Evolutionary conservation across 2,888 invertebrate genomes (phyloP), one percentile per base, ranked within the genome.

Genomic region (Cantharis lateralis): DNA sequence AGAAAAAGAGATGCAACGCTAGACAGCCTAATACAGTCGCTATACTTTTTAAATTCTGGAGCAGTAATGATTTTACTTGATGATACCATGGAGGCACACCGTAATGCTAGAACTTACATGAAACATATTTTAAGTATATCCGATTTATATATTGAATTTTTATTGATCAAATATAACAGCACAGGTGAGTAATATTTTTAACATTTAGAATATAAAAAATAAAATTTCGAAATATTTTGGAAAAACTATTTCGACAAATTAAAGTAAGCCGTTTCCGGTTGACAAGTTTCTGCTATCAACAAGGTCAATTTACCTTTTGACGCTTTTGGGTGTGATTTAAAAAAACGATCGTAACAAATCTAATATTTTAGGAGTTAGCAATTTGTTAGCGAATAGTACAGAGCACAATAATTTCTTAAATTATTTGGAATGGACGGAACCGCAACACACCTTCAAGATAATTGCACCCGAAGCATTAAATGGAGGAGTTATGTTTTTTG

Each of bases 401-500:
- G 81, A 62, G 75, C 66, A 62, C 62, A 28, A n/a, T 48, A 70
- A 68, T 80, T 85, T 78, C 75, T 80, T 66, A 62, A 78, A 70
- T 69, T 74, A 68, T 63, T 83, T 24, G 72, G 74, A 61, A 66
- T 63, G 48, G 79, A 76, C 71, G 63, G 62, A 63, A 72, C 18
- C 10, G 10, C 16, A 9, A 70, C 76, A 77, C 70, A 78, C 15
- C 15, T 72, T 32, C 20, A 11, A 20, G n/a, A 1, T 13, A 66
- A 66, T 66, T 20, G 82, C 83, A 15, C 71, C 75, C 0, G 77
- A 78, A 68, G 16, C 2, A 87, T 74, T 85, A 0, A 84, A 86
- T 2, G 89, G 88, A 64, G 91, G 91, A 13, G 90, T 91, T 7
- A 90, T 91, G 0, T 92, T 93, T 89, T 87, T 90, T 70, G 92